phyloP scores from a whole-genome alignment of 2,888 invertebrate species.

The Macaria liturata region DNA sequence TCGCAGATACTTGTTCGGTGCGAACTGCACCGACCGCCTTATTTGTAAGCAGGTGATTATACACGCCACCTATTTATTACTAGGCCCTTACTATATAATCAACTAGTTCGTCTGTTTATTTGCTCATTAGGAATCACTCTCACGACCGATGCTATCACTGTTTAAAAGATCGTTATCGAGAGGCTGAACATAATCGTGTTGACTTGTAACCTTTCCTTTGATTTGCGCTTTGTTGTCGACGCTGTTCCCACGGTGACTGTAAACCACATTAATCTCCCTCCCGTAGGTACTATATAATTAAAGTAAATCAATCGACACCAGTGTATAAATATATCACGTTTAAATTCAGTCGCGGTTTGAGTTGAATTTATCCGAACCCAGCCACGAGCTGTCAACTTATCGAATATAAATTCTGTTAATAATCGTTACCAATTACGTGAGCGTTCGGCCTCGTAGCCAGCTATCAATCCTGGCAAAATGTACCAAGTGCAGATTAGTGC shows the following conservation, averaged over 20 bases:
- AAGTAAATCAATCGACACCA: conserved; percentile 46
- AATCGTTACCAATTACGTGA: conserved; percentile 77
- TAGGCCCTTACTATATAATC: conserved; percentile 20
- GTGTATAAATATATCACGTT: conserved; percentile 62
- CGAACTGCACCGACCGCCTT: conserved; percentile 53
- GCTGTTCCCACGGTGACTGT: conserved; percentile 31
- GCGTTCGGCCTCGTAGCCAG: conserved; percentile 65
- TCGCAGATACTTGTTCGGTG: conserved; percentile 54
- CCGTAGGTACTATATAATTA: conserved; percentile 35
- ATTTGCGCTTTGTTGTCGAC: conserved; percentile 28
- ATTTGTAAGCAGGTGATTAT: conserved; percentile 65
- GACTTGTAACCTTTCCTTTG: conserved; percentile 19
- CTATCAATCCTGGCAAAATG: conserved; percentile 59
- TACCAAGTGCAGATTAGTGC: conserved; percentile 49
- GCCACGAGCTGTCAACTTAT: conserved; percentile 62
- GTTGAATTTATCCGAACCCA: conserved; percentile 22
- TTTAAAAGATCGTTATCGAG: conserved; percentile 11
- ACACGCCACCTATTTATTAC: conserved; percentile 39
- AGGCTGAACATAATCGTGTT: neutral
- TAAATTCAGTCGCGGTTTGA: conserved; percentile 51
- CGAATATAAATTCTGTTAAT: conserved; percentile 76
- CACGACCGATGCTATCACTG: conserved; percentile 7
- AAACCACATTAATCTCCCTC: conserved; percentile 29
- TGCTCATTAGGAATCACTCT: conserved; percentile 20
- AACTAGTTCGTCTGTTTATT: conserved; percentile 28